Evolutionary conservation across 1,140 invertebrate species (phyloP), one percentile per base, ranked within the genome.

Genomic region (Streblospio benedicti): DNA sequence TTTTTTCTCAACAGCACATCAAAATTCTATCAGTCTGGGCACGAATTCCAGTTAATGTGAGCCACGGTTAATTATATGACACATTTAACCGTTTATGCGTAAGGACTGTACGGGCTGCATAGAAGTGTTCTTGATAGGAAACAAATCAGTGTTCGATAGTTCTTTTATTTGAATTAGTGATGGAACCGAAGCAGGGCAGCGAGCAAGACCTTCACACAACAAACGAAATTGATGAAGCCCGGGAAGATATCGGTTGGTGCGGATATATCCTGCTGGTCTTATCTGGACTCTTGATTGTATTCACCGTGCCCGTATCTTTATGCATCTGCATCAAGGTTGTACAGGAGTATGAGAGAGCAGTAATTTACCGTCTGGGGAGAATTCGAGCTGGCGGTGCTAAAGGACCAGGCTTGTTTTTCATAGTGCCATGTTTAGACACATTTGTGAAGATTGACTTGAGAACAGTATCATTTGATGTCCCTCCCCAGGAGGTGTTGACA

Each of bases 401-500:
- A 57, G 53, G 33, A 6, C 50, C 50, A 25, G 50, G 50, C 32
- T 30, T 52, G 25, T 55, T 55, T 35, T 55, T 49, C 56, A 57
- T 49, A 12, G 56, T 57, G 4, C 43, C 35, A 20, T 57, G 56
- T 28, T 47, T 43, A 23, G 56, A 57, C 32, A 27, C 45, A 25
- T 49, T 57, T 16, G 56, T 57, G 18, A 57, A 89, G 74, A 89
- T 83, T 31, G 91, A 95, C 72, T 77, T 94, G 49, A 82, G 91
- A 57, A 82, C 82, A 16, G 79, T 91, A 59, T 93, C 90, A 0
- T 95, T 95, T 71, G 92, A 95, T 71, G 90, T 97, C 28, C 92
- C 92, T 35, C 90, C 92, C 9, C 92, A 95, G 80, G 92, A 95
- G 82, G 91, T 93, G n/a, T n/a, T n/a, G n/a, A n/a, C n/a, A n/a